Evolutionary conservation across 2,888 invertebrate genomes (phyloP), one percentile per base, ranked within the genome.

Genomic region (Cataglyphis altisquamis): DNA sequence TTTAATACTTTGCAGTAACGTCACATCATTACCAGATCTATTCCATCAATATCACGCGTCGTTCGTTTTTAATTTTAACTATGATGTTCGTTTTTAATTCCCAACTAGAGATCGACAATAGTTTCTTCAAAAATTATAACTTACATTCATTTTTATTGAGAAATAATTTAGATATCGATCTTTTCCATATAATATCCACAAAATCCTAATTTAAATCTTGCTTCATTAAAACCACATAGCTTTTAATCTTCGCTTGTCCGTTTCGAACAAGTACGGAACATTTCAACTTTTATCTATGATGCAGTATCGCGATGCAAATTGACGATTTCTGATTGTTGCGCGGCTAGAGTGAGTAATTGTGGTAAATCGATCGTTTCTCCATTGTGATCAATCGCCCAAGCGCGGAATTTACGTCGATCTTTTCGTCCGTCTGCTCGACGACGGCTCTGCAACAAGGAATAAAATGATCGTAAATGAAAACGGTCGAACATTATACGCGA

Each of bases 401-500:
- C 60, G 32, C 60, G 57, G 25, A 60, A 70, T 70, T 68, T 36
- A 62, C 70, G n/a, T 78, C 70, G 32, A 60, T 18, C 36, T 25
- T 66, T 25, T 25, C 68, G 55, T 68, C 25, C 39, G 39, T 55
- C 10, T 36, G 52, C 21, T 21, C 21, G 21, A 45, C 66, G 66
- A 66, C 41, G 15, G 55, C 15, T 39, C 9, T 29, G 39, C 70
- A 70, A 70, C 45, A 63, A 63, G 52, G 39, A 64, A 52, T 63
- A 52, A 74, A 81, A 81, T 74, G 48, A 81, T 63, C 62, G 63
- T 74, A 74, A 81, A 81, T 74, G 81, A 74, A 72, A 64, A 74
- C 55, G 74, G 21, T 12, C 39, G 62, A 25, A 64, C 39, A 52
- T 52, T 62, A 45, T 60, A 48, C 45, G 25, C 36, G 62, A 1